Percentiles rank a stretch among this genome's conserved stretches.
These are phyloP conservation scores for Leptodactylus fuscus DNA, from an alignment of 2,113 vertebrate species.

Conservation along the genomic window DNA sequence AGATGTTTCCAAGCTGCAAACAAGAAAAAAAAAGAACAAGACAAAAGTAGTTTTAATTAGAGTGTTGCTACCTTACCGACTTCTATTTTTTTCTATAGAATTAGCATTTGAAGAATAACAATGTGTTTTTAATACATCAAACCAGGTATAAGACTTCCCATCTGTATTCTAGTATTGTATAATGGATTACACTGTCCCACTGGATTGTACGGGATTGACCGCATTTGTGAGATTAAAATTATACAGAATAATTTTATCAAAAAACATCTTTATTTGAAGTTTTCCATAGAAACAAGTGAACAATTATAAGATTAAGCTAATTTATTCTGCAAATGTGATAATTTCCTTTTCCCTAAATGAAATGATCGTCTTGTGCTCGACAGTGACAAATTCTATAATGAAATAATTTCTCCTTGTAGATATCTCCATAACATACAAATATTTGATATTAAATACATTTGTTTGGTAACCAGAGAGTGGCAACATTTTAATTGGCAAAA, in stretches of 20 bases:
- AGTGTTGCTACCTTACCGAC: constrained; percentile 19
- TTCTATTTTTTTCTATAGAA: constrained; percentile 9
- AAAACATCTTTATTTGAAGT: constrained; percentile 26
- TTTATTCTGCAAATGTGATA: background rate
- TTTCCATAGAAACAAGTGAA: background rate
- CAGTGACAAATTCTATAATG: constrained; percentile 26
- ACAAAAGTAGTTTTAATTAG: constrained; percentile 53
- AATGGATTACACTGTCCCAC: background rate
- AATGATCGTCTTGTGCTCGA: constrained; percentile 8
- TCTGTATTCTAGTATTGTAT: background rate
- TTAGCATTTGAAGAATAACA: constrained; percentile 27
- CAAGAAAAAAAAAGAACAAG: constrained; percentile 52
- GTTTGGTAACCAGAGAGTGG: background rate
- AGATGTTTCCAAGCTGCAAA: constrained; percentile 75
- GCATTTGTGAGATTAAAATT: background rate
- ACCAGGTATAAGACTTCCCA: background rate
- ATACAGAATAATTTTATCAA: background rate
- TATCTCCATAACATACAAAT: constrained; percentile 34
- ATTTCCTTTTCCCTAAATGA: constrained; percentile 3
- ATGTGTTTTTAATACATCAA: background rate
- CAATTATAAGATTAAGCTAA: constrained; percentile 36
- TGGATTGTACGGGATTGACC: background rate
- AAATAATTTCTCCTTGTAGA: constrained; percentile 11
- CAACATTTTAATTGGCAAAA: background rate
- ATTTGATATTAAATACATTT: background rate